phyloP scores from a whole-genome alignment of 2,888 invertebrate genomes.

The Sarcophaga carnaria region DNA sequence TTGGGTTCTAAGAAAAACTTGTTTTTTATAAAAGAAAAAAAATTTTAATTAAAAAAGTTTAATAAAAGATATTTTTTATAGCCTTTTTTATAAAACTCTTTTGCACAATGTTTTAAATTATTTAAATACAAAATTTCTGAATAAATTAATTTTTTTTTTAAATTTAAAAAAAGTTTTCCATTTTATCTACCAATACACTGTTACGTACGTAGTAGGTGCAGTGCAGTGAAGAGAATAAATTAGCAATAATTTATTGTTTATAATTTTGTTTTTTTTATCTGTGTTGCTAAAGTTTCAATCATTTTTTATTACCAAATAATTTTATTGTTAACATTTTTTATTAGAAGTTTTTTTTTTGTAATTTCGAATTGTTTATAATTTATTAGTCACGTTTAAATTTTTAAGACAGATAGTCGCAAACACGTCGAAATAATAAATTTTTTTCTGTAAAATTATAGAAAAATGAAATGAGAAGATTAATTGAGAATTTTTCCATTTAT shows the following conservation, averaged over 20 bases:
- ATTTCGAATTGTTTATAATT: neutral
- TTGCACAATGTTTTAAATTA: too few species aligned
- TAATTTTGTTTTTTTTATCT: neutral
- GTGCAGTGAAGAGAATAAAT: neutral
- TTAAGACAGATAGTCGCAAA: constrained; percentile 7
- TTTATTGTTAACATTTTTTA: neutral
- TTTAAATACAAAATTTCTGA: too few species aligned
- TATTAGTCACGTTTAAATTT: constrained; percentile 47
- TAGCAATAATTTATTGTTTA: neutral
- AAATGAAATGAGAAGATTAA: too few species aligned
- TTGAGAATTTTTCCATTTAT: too few species aligned
- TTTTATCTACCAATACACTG: neutral
- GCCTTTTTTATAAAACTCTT: too few species aligned
- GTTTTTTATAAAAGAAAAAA: too few species aligned
- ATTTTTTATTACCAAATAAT: neutral
- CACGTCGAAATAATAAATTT: neutral
- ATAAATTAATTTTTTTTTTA: neutral
- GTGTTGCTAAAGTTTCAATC: neutral
- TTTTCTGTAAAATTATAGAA: too few species aligned
- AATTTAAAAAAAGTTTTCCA: neutral
- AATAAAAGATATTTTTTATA: too few species aligned
- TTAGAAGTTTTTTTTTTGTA: constrained; percentile 9
- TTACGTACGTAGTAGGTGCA: neutral
- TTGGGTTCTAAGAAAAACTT: too few species aligned
- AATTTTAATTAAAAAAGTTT: too few species aligned